Evolutionary conservation across 1,140 invertebrate species (phyloP).

Genomic region (Coboldia fuscipes): DNA sequence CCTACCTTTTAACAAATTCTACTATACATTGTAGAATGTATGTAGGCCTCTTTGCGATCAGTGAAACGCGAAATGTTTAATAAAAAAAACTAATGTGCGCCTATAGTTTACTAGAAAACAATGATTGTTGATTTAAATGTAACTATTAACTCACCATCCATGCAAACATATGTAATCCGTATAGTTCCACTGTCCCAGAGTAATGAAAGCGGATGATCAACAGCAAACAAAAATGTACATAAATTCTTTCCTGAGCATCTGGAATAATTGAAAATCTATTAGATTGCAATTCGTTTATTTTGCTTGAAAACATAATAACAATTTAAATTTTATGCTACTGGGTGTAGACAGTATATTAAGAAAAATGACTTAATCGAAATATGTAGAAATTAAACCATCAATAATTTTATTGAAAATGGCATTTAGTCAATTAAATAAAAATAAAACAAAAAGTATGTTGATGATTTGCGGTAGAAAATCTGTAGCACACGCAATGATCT

Average conservation of each 20-base stretch:
- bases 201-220: constrained; percentile 25
- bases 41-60: too few relatives aligned
- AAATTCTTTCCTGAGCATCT: constrained; percentile 36
- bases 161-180: constrained; percentile 32
- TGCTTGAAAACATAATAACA: background rate
- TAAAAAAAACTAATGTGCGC: too few relatives aligned
- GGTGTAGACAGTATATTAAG: background rate
- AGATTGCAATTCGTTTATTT: background rate
- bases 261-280: constrained; percentile 13
- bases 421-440: too few relatives aligned
- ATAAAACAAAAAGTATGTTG: too few relatives aligned
- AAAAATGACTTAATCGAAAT: background rate
- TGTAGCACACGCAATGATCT: too few relatives aligned
- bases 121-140: background rate
- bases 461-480: too few relatives aligned
- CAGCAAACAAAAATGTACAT: constrained; percentile 28
- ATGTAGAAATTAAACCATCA: background rate
- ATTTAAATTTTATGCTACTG: too few relatives aligned
- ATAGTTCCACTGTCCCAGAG: constrained; percentile 28
- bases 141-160: constrained; percentile 25
- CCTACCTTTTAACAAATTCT: too few relatives aligned
- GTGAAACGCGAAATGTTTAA: too few relatives aligned
- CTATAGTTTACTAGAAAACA: too few relatives aligned
- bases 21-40: too few relatives aligned
- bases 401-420: too few relatives aligned